Base-by-base conservation (phyloP, 2,888 invertebrate species). In the Syritta pipiens region DNA sequence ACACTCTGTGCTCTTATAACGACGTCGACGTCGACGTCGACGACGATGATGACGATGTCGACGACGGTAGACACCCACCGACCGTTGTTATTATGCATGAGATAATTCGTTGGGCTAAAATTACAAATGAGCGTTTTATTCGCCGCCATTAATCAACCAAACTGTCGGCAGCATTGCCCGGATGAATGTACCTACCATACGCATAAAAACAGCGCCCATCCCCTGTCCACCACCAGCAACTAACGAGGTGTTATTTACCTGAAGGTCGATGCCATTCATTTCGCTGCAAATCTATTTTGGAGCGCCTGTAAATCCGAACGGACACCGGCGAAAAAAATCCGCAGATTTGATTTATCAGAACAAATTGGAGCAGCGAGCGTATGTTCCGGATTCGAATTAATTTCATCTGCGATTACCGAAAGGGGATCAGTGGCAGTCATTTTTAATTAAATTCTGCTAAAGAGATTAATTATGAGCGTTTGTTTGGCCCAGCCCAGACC, bases 361-460 rank as follows among this genome's bases (percentile, higher is more conserved):
- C 28, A 24, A 9, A 17, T 7, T 9, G 30, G n/a, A 19, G 9
- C 7, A n/a, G n/a, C 32, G 53, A 46, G 17, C 28, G 14, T 48
- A 40, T n/a, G n/a, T n/a, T n/a, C n/a, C n/a, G n/a, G n/a, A n/a
- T n/a, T n/a, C n/a, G n/a, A n/a, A n/a, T n/a, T n/a, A n/a, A n/a
- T n/a, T n/a, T n/a, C n/a, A n/a, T n/a, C n/a, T n/a, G n/a, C n/a
- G n/a, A n/a, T n/a, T n/a, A n/a, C n/a, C n/a, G n/a, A n/a, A n/a
- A 20, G 35, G 24, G 59, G 32, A 53, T n/a, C n/a, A 42, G 62
- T 49, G 22, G 55, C 48, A 62, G 75, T 68, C 53, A 48, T 62
- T 62, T 75, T 75, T 75, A 75, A 75, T 75, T 68, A 75, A 75
- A 75, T 55, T 62, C 68, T 55, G 30, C 30, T 48, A 37, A 55